Evolutionary conservation across 2,888 invertebrate genomes (phyloP).

Genomic region (Neoitamus cyanurus): DNA sequence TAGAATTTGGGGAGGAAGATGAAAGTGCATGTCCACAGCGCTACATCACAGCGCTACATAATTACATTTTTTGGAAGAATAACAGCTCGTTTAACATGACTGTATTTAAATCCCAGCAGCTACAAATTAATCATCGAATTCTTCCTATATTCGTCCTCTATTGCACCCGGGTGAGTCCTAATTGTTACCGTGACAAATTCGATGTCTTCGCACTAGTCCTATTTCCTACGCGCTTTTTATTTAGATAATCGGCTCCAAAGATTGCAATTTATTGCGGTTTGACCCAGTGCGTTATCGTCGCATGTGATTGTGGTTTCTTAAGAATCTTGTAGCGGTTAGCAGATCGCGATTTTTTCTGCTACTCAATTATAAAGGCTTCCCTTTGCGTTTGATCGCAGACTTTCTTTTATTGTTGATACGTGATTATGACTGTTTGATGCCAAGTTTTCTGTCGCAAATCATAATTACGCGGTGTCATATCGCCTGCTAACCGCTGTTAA

Average conservation of each 20-base stretch:
- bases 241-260: slow-evolving; percentile 3
- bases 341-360: background rate
- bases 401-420: slow-evolving; percentile 24
- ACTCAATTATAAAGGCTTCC: slow-evolving; percentile 12
- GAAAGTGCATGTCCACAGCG: slow-evolving; percentile 7
- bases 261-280: slow-evolving; percentile 34
- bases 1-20: slow-evolving; percentile 4
- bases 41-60: slow-evolving; percentile 20
- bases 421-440: background rate
- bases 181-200: background rate
- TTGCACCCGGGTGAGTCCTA: background rate
- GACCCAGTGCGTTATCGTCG: slow-evolving; percentile 35
- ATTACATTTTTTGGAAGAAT: slow-evolving; percentile 16
- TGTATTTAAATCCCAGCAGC: background rate
- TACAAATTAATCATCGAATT: slow-evolving; percentile 1
- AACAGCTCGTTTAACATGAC: slow-evolving; percentile 11
- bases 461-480: slow-evolving; percentile 8
- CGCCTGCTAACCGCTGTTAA: slow-evolving; percentile 29
- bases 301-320: slow-evolving; percentile 18
- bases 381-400: background rate
- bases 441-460: background rate
- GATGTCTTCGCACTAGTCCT: background rate
- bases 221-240: slow-evolving; percentile 8
- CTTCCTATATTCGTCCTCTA: background rate
- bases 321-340: background rate